Conservation (phyloP, 2,113 vertebrate genomes). For the Suncus etruscus region DNA sequence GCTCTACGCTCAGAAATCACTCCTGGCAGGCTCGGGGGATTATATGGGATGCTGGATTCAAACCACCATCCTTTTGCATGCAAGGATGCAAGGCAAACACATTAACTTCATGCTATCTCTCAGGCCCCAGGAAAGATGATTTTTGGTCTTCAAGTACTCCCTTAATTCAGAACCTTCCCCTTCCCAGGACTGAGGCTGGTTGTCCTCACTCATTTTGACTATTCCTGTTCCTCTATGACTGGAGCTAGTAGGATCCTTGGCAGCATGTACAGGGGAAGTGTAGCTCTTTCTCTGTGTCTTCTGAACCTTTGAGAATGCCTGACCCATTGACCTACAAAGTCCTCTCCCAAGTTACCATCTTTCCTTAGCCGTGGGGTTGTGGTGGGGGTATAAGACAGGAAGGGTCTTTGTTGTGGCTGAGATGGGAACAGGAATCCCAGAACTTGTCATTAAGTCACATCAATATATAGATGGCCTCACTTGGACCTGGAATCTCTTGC, state of each 20-base stretch:
- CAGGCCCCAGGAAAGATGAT: no score
- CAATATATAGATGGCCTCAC: no score
- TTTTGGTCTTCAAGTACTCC: not conserved
- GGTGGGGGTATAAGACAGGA: not conserved
- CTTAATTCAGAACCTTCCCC: not conserved
- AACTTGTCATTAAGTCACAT: not conserved
- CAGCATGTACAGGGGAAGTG: not conserved
- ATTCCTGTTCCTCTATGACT: not conserved
- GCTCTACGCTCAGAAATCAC: no score
- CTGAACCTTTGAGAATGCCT: not conserved
- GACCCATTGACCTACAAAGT: slow-evolving; percentile 9
- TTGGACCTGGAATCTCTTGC: not conserved
- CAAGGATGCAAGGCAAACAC: no score
- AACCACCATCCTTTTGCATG: no score
- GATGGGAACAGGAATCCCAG: not conserved
- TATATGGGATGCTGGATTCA: no score
- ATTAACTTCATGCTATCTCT: no score
- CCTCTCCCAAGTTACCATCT: slow-evolving; percentile 4
- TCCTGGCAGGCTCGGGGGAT: no score
- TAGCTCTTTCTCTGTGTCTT: not conserved
- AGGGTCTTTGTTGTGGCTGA: not conserved
- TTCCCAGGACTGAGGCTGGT: not conserved
- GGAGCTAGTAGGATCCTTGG: not conserved
- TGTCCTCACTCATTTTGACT: not conserved
- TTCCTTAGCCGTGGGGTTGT: not conserved